Percentiles rank a stretch among this genome's conserved stretches.
phyloP scores from a whole-genome alignment of 2,113 vertebrate species.

The Terrapene triunguis region DNA sequence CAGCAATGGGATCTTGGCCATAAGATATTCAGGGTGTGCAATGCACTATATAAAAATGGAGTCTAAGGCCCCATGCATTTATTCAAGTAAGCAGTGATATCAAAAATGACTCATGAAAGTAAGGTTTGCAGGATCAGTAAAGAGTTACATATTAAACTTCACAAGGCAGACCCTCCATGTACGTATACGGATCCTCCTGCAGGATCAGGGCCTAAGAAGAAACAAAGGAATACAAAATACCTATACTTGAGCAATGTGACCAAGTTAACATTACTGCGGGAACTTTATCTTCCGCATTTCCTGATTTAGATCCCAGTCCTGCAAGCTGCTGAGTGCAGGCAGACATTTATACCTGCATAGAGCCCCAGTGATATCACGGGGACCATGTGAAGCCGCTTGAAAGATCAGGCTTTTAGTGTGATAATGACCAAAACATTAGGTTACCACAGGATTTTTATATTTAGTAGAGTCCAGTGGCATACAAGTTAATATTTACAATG shows the following conservation, averaged over 20 bases:
- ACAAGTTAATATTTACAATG: neutral
- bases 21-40: neutral
- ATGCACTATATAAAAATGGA: neutral
- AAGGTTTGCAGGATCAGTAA: conserved; percentile 3
- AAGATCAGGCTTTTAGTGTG: neutral
- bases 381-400: neutral
- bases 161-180: neutral
- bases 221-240: neutral
- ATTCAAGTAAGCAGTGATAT: neutral
- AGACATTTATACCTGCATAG: neutral
- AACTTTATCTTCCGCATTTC: neutral
- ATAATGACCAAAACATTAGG: neutral
- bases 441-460: neutral
- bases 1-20: neutral
- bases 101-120: rapidly evolving
- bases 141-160: neutral
- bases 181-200: neutral
- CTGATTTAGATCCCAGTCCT: neutral
- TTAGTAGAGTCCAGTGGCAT: neutral
- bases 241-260: neutral
- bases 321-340: neutral
- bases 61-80: neutral
- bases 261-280: neutral
- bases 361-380: neutral
- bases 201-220: neutral